A percentile compares a stretch with the other conserved stretches of the same genome.
These are phyloP conservation scores for Steatocranus sp. DNA, from an alignment of 2,797 vertebrate species.

Conservation along the genomic window DNA sequence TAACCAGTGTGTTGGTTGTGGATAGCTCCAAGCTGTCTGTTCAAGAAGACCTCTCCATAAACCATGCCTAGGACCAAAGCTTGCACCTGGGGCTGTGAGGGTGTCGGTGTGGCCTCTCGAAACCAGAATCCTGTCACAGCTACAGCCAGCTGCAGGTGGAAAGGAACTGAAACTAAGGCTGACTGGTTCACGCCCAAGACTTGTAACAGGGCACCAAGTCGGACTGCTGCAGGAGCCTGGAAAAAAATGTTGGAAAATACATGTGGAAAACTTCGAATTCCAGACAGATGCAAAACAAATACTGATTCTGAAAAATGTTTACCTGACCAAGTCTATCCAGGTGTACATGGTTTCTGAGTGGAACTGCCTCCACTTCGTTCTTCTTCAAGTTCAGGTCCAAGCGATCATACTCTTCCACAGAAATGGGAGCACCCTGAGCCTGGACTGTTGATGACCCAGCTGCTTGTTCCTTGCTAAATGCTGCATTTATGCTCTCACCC, in stretches of 20 bases:
- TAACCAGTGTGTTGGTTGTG: conserved; percentile 12
- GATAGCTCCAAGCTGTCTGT: conserved; percentile 25
- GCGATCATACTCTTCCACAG: conserved; percentile 86
- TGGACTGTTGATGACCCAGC: not conserved
- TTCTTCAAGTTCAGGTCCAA: conserved; percentile 79
- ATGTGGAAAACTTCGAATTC: not conserved
- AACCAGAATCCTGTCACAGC: conserved; percentile 86
- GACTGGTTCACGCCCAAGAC: conserved; percentile 75
- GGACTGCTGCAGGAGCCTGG: conserved; percentile 66
- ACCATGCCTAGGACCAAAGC: conserved; percentile 84
- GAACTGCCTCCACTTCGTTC: conserved; percentile 63
- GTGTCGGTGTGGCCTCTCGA: conserved; percentile 65
- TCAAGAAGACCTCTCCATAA: conserved; percentile 77
- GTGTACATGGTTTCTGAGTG: conserved; percentile 41
- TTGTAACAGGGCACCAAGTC: conserved; percentile 75
- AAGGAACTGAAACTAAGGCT: conserved; percentile 68
- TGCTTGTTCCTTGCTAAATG: conserved; percentile 41
- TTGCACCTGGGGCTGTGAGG: conserved; percentile 75
- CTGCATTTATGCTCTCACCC: not conserved
- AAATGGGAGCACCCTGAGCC: not conserved
- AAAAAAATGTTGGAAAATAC: not conserved
- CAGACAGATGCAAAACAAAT: not conserved
- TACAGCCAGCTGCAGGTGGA: conserved; percentile 74
- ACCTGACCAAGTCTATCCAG: conserved; percentile 82
- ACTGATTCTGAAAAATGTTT: not conserved